Base-by-base conservation (phyloP, 2,888 invertebrate species). In the Eupithecia subfuscata region DNA sequence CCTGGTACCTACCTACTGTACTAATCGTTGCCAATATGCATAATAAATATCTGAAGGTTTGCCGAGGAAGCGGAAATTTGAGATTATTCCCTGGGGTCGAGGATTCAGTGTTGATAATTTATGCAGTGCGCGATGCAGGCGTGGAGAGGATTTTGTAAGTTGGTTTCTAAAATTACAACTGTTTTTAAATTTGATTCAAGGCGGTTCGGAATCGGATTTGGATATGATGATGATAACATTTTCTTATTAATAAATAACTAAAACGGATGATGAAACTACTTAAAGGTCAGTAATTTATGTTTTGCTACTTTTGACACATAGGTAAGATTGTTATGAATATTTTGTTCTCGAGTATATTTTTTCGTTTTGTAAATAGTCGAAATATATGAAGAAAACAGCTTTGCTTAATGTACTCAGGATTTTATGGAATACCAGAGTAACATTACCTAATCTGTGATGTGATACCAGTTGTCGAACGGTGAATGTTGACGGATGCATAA, bases 71-170 rank as follows among this genome's bases (percentile, higher is more conserved):
- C 34, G 18, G 18, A 34, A 30, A 64, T 64, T 18, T 2, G 30
- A 34, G 64, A 64, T 64, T 64, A 64, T 64, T 64, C 64, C 64
- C 8, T 18, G 34, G 34, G 30, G 64, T 34, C 8, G 63, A 30
- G 34, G 16, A 16, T 64, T 63, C 25, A 25, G 60, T 60, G 63
- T 63, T 34, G 64, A 64, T 64, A 64, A 64, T 14, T 60, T 60
- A 60, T 60, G 64, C 30, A 64, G 34, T 18, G 30, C 60, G 60
- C 60, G 60, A 60, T 60, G 60, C 60, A 60, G 60, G 60, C 60
- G 60, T 60, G 12, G 25, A 60, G 6, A 60, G 2, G 25, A 56
- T 56, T 56, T 56, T 22, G 52, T 56, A 22, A 56, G 22, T 56
- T 22, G 22, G 11, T 9, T 56, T 22, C 4, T 11, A 52, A 48